Evolutionary conservation across 2,888 invertebrate genomes (phyloP), one percentile per base, ranked within the genome.

Genomic region (Teleogryllus oceanicus): DNA sequence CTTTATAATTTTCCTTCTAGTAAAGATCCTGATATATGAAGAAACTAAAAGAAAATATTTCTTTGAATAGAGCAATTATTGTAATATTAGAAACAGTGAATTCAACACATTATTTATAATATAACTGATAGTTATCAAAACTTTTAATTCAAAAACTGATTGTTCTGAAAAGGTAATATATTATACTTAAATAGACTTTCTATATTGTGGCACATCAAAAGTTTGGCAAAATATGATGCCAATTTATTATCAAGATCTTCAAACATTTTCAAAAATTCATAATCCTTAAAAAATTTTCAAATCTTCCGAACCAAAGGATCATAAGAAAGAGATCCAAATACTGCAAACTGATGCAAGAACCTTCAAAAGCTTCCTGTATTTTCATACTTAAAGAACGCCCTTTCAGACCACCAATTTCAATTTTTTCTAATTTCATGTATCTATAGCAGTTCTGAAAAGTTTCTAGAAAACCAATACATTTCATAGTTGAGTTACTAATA

Each of bases 401-500:
- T 81, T 90, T 89, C 11, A 92, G 85, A 0, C 93, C 95, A 75
- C 93, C 92, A 80, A 95, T 90, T 85, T 94, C 94, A 1, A 96
- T 92, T 85, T 95, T 96, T 86, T 98, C 97, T 82, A 97, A 87
- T 85, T 96, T 96, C 76, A 92, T 87, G 86, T 96, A 96, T 86
- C 97, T 3, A 92, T 88, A 0, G 93, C 93, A 0, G 94, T 92
- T 75, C 92, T 91, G 83, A 97, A 91, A 82, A 97, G 90, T 2
- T 89, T 88, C 87, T 93, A 62, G 50, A 80, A 12, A 21, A 50
- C n/a, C 37, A n/a, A 21, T 75, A 75, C 37, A 75, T 20, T 51
- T 21, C 62, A 62, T 78, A 12, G 24, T 2, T 24, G 24, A 3
- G 24, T 24, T 24, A 3, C 2, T 37, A 37, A 37, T 37, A 8